Evolutionary conservation across 2,888 invertebrate genomes (phyloP).

Genomic region (Perizoma affinitatum): DNA sequence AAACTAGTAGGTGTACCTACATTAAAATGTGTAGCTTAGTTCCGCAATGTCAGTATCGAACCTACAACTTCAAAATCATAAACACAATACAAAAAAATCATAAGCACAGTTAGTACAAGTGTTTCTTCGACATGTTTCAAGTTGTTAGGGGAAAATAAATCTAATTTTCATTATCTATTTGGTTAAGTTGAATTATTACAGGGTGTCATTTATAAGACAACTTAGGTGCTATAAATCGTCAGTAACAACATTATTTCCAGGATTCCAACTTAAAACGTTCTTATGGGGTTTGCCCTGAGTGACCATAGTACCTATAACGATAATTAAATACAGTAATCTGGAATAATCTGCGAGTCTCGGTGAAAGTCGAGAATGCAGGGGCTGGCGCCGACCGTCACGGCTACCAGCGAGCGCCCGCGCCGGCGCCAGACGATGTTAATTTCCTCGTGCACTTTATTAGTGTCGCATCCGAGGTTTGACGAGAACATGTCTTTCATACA

Average conservation of each 20-base stretch:
- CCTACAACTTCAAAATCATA: not conserved
- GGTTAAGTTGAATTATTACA: too few species aligned
- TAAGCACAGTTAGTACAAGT: too few species aligned
- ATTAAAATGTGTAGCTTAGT: not conserved
- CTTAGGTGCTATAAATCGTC: too few species aligned
- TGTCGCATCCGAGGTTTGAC: conserved; percentile 19
- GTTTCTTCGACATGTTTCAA: too few species aligned
- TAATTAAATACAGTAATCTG: conserved; percentile 17
- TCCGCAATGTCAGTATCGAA: conserved; percentile 15
- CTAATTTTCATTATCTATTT: too few species aligned
- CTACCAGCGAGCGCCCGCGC: conserved; percentile 7
- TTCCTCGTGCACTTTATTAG: conserved; percentile 48
- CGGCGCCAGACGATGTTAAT: conserved; percentile 52
- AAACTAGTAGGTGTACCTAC: not conserved
- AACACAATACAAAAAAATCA: too few species aligned
- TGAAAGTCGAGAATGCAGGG: conserved; percentile 72
- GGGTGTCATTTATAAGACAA: too few species aligned
- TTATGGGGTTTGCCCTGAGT: too few species aligned
- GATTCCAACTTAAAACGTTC: too few species aligned
- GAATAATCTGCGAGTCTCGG: conserved; percentile 48
- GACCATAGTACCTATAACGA: too few species aligned
- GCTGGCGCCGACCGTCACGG: conserved; percentile 38
- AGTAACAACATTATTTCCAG: too few species aligned
- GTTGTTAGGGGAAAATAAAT: too few species aligned
- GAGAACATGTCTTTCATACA: not conserved